phyloP scores from a whole-genome alignment of 2,797 vertebrate genomes.

The Manis pentadactyla region DNA sequence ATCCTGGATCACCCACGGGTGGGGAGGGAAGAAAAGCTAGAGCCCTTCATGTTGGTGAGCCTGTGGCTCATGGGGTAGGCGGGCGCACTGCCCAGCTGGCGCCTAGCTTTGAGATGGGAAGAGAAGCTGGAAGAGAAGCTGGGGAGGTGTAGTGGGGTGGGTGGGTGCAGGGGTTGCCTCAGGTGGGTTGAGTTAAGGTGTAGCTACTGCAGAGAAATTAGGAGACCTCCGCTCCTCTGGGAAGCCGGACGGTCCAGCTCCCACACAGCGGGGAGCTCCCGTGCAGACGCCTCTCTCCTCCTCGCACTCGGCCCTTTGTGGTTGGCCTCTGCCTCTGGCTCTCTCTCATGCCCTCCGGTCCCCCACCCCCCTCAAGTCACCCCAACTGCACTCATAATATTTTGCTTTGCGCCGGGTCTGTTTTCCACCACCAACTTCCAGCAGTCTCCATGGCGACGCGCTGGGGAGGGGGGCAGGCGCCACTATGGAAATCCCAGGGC shows the following conservation, averaged over 20 bases:
- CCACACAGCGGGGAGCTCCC: constrained; percentile 37
- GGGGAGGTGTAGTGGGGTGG: neutral
- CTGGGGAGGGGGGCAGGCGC: constrained; percentile 83
- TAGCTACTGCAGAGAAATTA: constrained; percentile 52
- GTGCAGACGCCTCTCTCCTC: constrained; percentile 83
- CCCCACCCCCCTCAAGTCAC: constrained; percentile 88
- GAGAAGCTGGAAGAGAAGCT: neutral
- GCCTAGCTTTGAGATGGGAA: neutral
- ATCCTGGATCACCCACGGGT: constrained; percentile 45
- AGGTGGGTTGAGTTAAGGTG: constrained; percentile 39
- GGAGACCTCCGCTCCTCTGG: constrained; percentile 52
- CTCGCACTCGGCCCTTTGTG: constrained; percentile 87
- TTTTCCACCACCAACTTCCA: constrained; percentile 83
- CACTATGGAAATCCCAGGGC: constrained; percentile 79
- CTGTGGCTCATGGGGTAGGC: neutral
- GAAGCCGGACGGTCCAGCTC: constrained; percentile 52
- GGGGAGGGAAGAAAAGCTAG: constrained; percentile 64
- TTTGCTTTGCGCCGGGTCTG: constrained; percentile 84
- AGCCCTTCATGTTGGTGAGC: constrained; percentile 30
- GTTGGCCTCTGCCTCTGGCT: constrained; percentile 89
- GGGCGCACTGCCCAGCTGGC: constrained; percentile 50
- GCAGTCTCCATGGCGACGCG: constrained; percentile 87
- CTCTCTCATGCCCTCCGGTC: constrained; percentile 86
- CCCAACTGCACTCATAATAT: constrained; percentile 88
- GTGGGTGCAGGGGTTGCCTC: neutral